Percentiles rank a stretch among this genome's conserved stretches.
These are phyloP conservation scores for Plumapathes pennacea DNA, from an alignment of 92 coral and sea anemone genomes.

Conservation along the genomic window DNA sequence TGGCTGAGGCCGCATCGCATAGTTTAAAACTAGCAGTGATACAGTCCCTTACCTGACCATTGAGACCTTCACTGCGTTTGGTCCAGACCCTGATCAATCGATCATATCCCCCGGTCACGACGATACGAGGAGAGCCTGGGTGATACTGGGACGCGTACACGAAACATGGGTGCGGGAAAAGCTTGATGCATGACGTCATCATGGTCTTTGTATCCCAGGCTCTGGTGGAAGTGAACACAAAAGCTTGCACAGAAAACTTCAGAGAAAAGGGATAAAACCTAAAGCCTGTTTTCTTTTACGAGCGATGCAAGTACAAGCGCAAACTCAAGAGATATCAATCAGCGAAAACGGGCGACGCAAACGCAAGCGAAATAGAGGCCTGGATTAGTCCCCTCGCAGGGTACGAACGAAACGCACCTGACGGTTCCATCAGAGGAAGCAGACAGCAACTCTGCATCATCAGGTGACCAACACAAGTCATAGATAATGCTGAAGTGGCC, in stretches of 20 bases:
- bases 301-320: no score
- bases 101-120: slow-evolving; percentile 97
- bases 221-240: slow-evolving; percentile 29
- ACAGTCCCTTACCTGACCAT: slow-evolving; percentile 91
- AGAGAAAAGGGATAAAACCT: background rate
- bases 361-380: no score
- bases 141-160: slow-evolving; percentile 96
- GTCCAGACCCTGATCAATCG: slow-evolving; percentile 92
- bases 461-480: slow-evolving; percentile 91
- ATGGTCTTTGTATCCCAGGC: slow-evolving; percentile 79
- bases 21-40: no score
- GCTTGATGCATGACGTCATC: slow-evolving; percentile 76
- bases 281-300: background rate
- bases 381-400: no score
- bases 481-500: slow-evolving; percentile 98
- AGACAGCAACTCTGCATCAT: slow-evolving; percentile 82
- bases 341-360: background rate
- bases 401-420: no score
- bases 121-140: slow-evolving; percentile 67
- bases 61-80: slow-evolving; percentile 76
- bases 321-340: background rate
- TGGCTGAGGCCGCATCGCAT: no score
- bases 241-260: no score
- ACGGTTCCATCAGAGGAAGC: slow-evolving; percentile 99
- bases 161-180: slow-evolving; percentile 95